Evolutionary conservation across 2,797 vertebrate genomes (phyloP), one percentile per base, ranked within the genome.

Genomic region (Craterocephalus amniculus): DNA sequence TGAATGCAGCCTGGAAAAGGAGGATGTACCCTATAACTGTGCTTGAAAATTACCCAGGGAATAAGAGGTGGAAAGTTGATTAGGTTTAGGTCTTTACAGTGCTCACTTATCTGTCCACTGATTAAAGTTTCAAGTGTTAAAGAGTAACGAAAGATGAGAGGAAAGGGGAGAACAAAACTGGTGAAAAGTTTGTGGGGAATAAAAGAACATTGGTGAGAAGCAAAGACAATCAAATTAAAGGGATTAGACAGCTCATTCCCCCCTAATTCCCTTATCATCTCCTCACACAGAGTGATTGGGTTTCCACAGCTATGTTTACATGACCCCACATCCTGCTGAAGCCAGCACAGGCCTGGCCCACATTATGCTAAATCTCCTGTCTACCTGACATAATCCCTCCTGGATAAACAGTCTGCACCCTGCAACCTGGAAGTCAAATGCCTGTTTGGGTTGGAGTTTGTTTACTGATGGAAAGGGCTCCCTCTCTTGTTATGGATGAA

Each of bases 241-340:
- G 93, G 94, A 94, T 94, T 94, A 94, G 89, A 82, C 74, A 79
- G 87, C 87, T 92, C 88, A 90, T 92, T 91, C 83, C 78, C 72
- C 76, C 79, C 72, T 92, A 94, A 94, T 90, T 91, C 92, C 87
- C 88, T 94, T 95, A 95, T 95, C 93, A 84, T 79, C 68, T 86
- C 91, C 78, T 88, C 87, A 91, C 94, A 94, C 89, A 81, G 87
- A 88, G 89, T 49, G 88, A 93, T 90, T 89, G 83, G 73, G 84
- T 89, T 91, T 88, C 86, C 80, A 84, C 85, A 10, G 80, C 62
- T 71, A 86, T 93, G 91, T 94, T 94, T 93, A 92, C 91, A 90
- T 83, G 83, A 88, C 87, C 89, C 67, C 77, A 74, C 80, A 87
- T 91, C 81, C 87, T 64, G 73, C 83, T 63, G 67, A 81, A 79